Evolutionary conservation across 2,888 invertebrate genomes (phyloP).

Genomic region (Kuschelorhynchus macadamiae): DNA sequence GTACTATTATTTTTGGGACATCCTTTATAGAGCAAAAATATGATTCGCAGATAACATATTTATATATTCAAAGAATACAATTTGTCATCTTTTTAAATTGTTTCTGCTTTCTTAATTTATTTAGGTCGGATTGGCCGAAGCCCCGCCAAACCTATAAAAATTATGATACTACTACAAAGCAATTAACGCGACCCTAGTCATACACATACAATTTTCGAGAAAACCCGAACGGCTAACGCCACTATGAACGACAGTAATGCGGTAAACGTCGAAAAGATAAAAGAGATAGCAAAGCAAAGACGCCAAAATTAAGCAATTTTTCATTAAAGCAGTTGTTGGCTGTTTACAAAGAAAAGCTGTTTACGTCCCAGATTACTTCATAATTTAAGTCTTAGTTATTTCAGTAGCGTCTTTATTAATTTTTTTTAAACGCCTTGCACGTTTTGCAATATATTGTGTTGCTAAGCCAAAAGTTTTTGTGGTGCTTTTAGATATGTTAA

Average conservation of each 20-base stretch:
- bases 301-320: constrained; percentile 27
- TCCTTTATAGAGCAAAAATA: too few relatives aligned
- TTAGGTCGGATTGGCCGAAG: too few relatives aligned
- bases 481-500: too few relatives aligned
- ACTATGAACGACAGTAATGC: constrained; percentile 1
- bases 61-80: too few relatives aligned
- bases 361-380: constrained; percentile 3
- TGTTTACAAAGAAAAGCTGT: constrained; percentile 8
- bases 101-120: too few relatives aligned
- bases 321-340: constrained; percentile 13
- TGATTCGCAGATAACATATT: too few relatives aligned
- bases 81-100: too few relatives aligned
- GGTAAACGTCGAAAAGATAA: constrained; percentile 20
- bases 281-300: constrained; percentile 20
- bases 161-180: background rate
- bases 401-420: constrained; percentile 3
- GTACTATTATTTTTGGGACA: too few relatives aligned
- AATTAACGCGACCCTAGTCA: background rate
- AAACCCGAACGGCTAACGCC: background rate
- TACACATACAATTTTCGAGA: background rate
- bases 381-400: constrained; percentile 3
- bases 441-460: too few relatives aligned
- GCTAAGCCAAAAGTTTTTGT: too few relatives aligned
- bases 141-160: constrained; percentile 4
- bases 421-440: too few relatives aligned